These are phyloP conservation scores for Hippocampus kuda DNA, from an alignment of 2,797 vertebrate species.

Conservation along the genomic window DNA sequence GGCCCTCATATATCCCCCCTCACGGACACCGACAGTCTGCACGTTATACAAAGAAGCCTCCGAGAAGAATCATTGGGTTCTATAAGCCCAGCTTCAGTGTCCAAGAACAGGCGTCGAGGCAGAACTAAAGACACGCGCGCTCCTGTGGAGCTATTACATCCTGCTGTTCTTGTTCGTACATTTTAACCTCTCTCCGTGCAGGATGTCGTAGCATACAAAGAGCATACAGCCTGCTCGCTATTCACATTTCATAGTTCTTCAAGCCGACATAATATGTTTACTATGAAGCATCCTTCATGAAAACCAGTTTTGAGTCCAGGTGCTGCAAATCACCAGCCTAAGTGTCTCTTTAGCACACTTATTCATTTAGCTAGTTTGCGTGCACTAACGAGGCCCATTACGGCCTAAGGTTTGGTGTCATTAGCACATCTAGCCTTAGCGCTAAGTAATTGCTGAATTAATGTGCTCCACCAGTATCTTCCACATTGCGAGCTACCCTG, in stretches of 20 bases:
- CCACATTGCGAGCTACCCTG: slow-evolving; percentile 35
- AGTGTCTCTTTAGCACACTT: slow-evolving; percentile 7
- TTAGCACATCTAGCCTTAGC: slow-evolving; percentile 42
- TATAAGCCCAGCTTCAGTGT: slow-evolving; percentile 25
- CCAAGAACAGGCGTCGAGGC: slow-evolving; percentile 24
- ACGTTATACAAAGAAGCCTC: slow-evolving; percentile 31
- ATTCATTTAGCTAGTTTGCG: slow-evolving; percentile 29
- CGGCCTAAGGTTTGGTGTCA: slow-evolving; percentile 32
- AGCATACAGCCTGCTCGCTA: background rate
- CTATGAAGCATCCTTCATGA: slow-evolving; percentile 2
- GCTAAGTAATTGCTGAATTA: slow-evolving; percentile 41
- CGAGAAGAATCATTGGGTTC: slow-evolving; percentile 17
- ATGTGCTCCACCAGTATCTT: slow-evolving; percentile 39
- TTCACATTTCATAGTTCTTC: background rate
- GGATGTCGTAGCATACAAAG: slow-evolving; percentile 10
- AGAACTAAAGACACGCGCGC: slow-evolving; percentile 13
- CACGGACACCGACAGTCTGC: slow-evolving; percentile 23
- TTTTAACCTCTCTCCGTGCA: background rate
- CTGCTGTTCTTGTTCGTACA: slow-evolving; percentile 19
- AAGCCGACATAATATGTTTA: slow-evolving; percentile 1
- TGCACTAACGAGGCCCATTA: slow-evolving; percentile 34
- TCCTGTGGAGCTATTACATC: slow-evolving; percentile 15
- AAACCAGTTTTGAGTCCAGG: background rate
- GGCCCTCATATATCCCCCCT: slow-evolving; percentile 30
- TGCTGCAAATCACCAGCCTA: slow-evolving; percentile 1